These are phyloP conservation scores for Uloborus diversus DNA, from an alignment of 1,140 invertebrate genomes.

Conservation along the genomic window DNA sequence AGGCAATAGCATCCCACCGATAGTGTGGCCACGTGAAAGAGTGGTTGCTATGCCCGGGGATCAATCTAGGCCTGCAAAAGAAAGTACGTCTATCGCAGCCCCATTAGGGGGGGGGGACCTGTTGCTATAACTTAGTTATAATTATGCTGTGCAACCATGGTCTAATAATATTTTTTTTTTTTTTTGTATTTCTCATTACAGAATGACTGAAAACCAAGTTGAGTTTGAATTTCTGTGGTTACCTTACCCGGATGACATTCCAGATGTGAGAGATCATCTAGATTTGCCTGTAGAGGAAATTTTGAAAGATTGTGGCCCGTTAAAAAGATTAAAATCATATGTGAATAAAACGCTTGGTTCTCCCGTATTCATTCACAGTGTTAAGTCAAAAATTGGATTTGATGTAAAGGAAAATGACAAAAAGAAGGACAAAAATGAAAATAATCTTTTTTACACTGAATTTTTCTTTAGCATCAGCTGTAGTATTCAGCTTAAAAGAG, in stretches of 20 bases:
- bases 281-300: not conserved
- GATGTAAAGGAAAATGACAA: not conserved
- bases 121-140: too few relatives aligned
- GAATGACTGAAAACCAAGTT: not conserved
- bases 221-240: slow-evolving; percentile 31
- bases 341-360: not conserved
- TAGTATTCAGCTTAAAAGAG: not conserved
- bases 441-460: slow-evolving; percentile 7
- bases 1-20: too few relatives aligned
- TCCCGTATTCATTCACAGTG: slow-evolving; percentile 14
- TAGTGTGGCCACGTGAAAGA: too few relatives aligned
- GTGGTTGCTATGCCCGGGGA: too few relatives aligned
- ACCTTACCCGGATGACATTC: not conserved
- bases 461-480: slow-evolving; percentile 10
- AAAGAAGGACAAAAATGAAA: not conserved
- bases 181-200: too few relatives aligned
- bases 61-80: too few relatives aligned
- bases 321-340: slow-evolving; percentile 8
- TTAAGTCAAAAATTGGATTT: not conserved
- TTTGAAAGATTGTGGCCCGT: not conserved
- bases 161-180: too few relatives aligned
- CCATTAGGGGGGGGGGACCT: too few relatives aligned
- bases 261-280: not conserved
- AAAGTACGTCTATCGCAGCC: too few relatives aligned
- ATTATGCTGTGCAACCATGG: too few relatives aligned